Evolutionary conservation across 2,113 vertebrate genomes (phyloP).

Genomic region (Campylomormyrus tamandua): DNA sequence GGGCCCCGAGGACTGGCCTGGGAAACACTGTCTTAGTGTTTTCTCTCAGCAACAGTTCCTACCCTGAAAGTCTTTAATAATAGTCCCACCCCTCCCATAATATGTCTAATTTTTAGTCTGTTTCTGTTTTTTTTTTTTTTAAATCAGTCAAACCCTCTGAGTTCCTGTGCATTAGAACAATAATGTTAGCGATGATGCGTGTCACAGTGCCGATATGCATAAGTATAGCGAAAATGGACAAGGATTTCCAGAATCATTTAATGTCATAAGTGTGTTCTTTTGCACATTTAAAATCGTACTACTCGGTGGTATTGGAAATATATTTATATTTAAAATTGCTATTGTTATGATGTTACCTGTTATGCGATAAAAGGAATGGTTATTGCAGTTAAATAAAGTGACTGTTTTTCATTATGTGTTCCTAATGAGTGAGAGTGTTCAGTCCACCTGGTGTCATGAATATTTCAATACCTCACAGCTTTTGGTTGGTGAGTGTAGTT

Average conservation of each 20-base stretch:
- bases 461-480: not conserved
- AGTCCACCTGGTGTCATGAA: not conserved
- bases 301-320: constrained; percentile 50
- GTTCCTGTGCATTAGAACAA: constrained; percentile 30
- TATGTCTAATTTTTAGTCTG: not conserved
- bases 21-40: not conserved
- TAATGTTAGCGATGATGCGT: constrained; percentile 28
- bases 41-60: not conserved
- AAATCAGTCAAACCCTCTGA: constrained; percentile 19
- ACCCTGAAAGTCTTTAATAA: not conserved
- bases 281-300: constrained; percentile 44
- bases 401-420: constrained; percentile 18
- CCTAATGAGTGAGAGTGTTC: not conserved
- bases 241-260: constrained; percentile 27
- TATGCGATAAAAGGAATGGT: constrained; percentile 38
- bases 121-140: not conserved
- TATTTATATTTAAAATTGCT: constrained; percentile 54
- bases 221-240: constrained; percentile 1
- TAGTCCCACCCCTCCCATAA: not conserved
- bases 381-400: constrained; percentile 44
- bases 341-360: constrained; percentile 37
- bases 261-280: constrained; percentile 35
- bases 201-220: not conserved
- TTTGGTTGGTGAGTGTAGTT: not conserved
- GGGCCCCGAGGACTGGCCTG: not conserved